Conservation (phyloP, 2,113 vertebrate species). For the Engraulis encrasicolus region DNA sequence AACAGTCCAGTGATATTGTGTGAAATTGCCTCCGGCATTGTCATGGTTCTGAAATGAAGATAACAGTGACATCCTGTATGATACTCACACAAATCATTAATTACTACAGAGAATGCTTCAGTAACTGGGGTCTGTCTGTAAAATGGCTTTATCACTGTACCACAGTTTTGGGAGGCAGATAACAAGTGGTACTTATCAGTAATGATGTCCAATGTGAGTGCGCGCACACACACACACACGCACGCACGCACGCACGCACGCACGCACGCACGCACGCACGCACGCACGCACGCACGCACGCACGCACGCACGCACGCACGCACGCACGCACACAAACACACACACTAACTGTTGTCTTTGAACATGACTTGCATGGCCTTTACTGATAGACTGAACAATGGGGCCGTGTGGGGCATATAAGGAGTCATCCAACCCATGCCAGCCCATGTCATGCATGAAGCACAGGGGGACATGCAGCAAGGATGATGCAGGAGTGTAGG, state of each 20-base stretch:
- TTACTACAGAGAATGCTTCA: too few relatives aligned
- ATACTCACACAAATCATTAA: too few relatives aligned
- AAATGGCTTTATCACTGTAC: slow-evolving; percentile 14
- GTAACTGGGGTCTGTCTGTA: not conserved
- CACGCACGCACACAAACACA: slow-evolving; percentile 54
- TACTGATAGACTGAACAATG: slow-evolving; percentile 71
- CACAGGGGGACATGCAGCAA: not conserved
- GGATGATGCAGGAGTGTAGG: slow-evolving; percentile 27
- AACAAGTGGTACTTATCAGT: slow-evolving; percentile 57
- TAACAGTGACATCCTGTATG: not conserved
- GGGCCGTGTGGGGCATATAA: slow-evolving; percentile 60
- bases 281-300: slow-evolving; percentile 54
- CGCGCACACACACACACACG: slow-evolving; percentile 56
- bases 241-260: slow-evolving; percentile 54
- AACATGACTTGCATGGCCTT: slow-evolving; percentile 71
- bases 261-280: slow-evolving; percentile 54
- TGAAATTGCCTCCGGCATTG: not conserved
- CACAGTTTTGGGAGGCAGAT: slow-evolving; percentile 18
- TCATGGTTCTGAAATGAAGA: not conserved
- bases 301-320: slow-evolving; percentile 54
- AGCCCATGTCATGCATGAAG: slow-evolving; percentile 33
- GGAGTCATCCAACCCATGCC: slow-evolving; percentile 56
- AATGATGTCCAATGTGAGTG: slow-evolving; percentile 53
- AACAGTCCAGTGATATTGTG: not conserved
- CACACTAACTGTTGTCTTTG: slow-evolving; percentile 53